Evolutionary conservation across 2,888 invertebrate genomes (phyloP).

Genomic region (Creontiades dilutus): DNA sequence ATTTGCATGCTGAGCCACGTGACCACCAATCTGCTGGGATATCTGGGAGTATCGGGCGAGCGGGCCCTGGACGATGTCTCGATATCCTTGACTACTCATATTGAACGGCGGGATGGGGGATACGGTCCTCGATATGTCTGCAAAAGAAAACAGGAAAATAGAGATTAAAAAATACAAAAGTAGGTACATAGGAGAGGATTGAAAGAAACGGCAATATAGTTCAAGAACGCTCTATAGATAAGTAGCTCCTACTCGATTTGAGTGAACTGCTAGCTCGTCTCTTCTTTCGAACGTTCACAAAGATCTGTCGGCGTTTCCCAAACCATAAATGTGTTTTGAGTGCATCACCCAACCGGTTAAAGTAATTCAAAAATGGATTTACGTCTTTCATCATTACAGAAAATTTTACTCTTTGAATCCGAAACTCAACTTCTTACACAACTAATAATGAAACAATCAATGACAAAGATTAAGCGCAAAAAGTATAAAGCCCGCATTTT

Average conservation of each 20-base stretch:
- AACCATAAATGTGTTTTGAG: not conserved
- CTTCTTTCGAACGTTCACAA: not conserved
- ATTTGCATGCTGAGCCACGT: constrained; percentile 89
- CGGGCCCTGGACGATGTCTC: constrained; percentile 87
- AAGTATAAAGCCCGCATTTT: too few species aligned
- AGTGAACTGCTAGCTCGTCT: constrained; percentile 1
- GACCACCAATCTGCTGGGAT: constrained; percentile 91
- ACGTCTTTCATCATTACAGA: too few species aligned
- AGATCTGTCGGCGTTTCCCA: not conserved
- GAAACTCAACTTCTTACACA: too few species aligned
- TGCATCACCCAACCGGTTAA: not conserved
- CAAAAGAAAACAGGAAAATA: not conserved
- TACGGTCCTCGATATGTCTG: constrained; percentile 50
- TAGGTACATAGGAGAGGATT: too few species aligned
- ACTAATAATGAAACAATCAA: too few species aligned
- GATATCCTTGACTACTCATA: constrained; percentile 81
- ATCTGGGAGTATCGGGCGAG: constrained; percentile 86
- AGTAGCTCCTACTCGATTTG: constrained; percentile 1
- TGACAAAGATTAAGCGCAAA: too few species aligned
- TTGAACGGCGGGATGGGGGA: not conserved
- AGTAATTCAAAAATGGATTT: too few species aligned
- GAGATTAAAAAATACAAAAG: not conserved
- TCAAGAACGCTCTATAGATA: too few species aligned
- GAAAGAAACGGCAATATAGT: too few species aligned
- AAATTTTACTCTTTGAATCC: too few species aligned